Evolutionary conservation across 2,797 vertebrate genomes (phyloP).

Genomic region (Smutsia temminckii): DNA sequence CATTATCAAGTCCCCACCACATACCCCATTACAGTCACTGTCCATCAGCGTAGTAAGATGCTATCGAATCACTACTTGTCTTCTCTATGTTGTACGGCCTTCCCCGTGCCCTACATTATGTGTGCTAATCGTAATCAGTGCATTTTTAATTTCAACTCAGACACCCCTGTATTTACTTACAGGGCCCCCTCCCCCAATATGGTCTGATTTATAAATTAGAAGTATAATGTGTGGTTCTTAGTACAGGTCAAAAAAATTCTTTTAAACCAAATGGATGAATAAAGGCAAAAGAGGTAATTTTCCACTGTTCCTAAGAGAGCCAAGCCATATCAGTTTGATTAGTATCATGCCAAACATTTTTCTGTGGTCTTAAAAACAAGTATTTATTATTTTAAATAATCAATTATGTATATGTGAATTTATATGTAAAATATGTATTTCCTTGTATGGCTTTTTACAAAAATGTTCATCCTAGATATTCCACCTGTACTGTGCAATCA

Average conservation of each 20-base stretch:
- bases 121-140: too few relatives aligned
- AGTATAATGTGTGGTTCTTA: not conserved
- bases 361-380: not conserved
- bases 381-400: not conserved
- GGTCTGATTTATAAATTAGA: constrained; percentile 4
- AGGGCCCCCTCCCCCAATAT: not conserved
- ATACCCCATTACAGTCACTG: too few relatives aligned
- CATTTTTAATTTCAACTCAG: not conserved
- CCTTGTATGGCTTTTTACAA: not conserved
- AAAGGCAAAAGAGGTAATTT: not conserved
- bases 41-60: too few relatives aligned
- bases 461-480: not conserved
- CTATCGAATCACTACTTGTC: too few relatives aligned
- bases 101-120: too few relatives aligned
- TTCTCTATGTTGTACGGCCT: too few relatives aligned
- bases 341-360: not conserved
- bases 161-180: not conserved
- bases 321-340: not conserved
- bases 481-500: not conserved
- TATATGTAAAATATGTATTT: not conserved
- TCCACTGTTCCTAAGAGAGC: not conserved
- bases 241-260: not conserved
- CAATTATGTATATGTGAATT: not conserved
- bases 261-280: not conserved
- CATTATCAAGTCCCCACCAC: too few relatives aligned